Evolutionary conservation across 2,113 vertebrate genomes (phyloP), one percentile per base, ranked within the genome.

Genomic region (Callithrix jacchus): DNA sequence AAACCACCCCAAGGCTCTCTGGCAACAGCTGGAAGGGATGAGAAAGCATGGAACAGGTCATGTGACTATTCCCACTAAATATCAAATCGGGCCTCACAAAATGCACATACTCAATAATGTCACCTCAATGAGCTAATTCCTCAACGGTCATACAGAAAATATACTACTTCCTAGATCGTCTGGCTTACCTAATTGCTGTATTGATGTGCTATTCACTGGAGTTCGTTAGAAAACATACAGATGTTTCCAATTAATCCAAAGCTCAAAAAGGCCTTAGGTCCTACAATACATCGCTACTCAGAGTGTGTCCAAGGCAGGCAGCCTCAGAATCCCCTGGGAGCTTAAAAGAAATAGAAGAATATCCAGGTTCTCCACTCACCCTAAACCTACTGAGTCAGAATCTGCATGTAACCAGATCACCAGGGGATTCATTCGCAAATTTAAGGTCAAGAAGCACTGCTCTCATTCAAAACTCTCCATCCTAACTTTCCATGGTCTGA

Each of bases 101-200:
- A 0, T 82, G 66, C 54, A 56, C 40, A 11, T 14, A 71, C 20
- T 52, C 73, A 68, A 6, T 52, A 90, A 42, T 13, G 37, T 64
- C 89, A 79, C 21, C 45, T 10, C 73, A 27, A 66, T 5, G 47
- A 3, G 80, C 32, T 20, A 35, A 54, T 58, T 66, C 45, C 12
- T 64, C 64, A 47, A 27, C 8, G 6, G 79, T 52, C 32, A 85
- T 5, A 14, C 16, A 42, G 89, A 74, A 97, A 91, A 77, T 40
- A 87, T 0, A 79, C 10, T 52, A 18, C 56, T 35, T 25, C 81
- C 21, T n/a, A 45, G 54, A 20, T 47, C n/a, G 40, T 45, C 64
- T 83, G 54, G 45, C n/a, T 94, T 61, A 56, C 58, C 71, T 79
- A 83, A 76, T 32, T n/a, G 58, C 87, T 71, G 37, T 32, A 64